Evolutionary conservation across 1,140 invertebrate genomes (phyloP).

Genomic region (Diorhabda carinulata): DNA sequence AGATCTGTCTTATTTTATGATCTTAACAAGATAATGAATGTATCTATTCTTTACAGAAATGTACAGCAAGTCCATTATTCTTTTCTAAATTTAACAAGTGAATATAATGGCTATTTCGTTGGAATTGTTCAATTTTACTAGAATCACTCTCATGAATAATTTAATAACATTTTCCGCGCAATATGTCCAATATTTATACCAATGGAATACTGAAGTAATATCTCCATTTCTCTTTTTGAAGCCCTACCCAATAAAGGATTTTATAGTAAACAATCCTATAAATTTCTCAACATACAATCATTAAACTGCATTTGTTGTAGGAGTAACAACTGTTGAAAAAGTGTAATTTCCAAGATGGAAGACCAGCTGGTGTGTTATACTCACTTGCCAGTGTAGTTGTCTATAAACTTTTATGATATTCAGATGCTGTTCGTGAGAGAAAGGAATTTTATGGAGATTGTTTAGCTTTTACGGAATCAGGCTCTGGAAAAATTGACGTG

Average conservation of each 20-base stretch:
- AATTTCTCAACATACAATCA: constrained; percentile 1
- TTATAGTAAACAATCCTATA: constrained; percentile 1
- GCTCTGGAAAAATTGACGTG: background rate
- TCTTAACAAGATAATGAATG: no score
- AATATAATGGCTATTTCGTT: no score
- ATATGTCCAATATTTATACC: no score
- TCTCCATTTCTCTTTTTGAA: no score
- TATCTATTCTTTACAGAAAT: no score
- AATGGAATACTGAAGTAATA: no score
- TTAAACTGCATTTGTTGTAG: constrained; percentile 1
- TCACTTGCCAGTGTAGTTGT: constrained; percentile 1
- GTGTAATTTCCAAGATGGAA: background rate
- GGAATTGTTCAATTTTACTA: no score
- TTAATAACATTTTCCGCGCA: no score
- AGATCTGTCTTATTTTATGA: no score
- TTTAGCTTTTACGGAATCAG: constrained; percentile 2
- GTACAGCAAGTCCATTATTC: no score
- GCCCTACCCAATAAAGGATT: background rate
- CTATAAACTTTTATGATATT: constrained; percentile 3
- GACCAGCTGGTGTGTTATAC: background rate
- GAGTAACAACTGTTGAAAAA: background rate
- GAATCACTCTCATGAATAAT: no score
- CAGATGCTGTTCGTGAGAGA: constrained; percentile 1
- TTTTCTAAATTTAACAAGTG: no score
- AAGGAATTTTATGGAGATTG: constrained; percentile 2